These are phyloP conservation scores for Oscheius sp. DNA, from an alignment of 2,888 invertebrate genomes.

Conservation along the genomic window DNA sequence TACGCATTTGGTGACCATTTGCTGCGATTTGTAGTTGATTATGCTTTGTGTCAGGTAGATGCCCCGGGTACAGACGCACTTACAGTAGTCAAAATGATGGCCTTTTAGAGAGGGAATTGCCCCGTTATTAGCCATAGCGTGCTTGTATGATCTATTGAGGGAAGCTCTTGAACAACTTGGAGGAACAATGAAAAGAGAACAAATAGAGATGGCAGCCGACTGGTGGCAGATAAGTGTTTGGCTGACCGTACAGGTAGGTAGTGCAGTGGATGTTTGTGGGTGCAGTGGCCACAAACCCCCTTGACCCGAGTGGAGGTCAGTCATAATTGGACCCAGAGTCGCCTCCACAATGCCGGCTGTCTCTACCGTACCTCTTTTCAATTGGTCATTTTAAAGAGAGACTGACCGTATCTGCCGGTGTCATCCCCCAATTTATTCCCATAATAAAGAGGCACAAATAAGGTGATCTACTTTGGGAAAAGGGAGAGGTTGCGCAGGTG, in stretches of 20 bases:
- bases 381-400: background rate
- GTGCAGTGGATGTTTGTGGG: conserved; percentile 34
- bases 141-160: conserved; percentile 16
- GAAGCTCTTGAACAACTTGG: background rate
- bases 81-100: no score
- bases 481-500: background rate
- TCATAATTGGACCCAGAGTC: conserved; percentile 39
- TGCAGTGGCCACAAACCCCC: conserved; percentile 39
- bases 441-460: conserved; percentile 9
- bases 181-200: background rate
- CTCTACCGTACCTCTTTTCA: conserved; percentile 22
- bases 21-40: background rate
- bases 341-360: conserved; percentile 29
- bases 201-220: conserved; percentile 7
- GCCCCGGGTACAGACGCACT: no score
- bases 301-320: conserved; percentile 39
- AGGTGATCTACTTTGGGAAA: background rate
- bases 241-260: conserved; percentile 28
- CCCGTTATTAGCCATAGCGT: background rate
- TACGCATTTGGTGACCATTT: conserved; percentile 27
- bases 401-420: no score
- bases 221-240: conserved; percentile 11
- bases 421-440: background rate
- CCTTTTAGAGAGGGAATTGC: no score
- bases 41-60: no score